phyloP scores from a whole-genome alignment of 1,140 invertebrate species.

The Drosophila kikkawai region DNA sequence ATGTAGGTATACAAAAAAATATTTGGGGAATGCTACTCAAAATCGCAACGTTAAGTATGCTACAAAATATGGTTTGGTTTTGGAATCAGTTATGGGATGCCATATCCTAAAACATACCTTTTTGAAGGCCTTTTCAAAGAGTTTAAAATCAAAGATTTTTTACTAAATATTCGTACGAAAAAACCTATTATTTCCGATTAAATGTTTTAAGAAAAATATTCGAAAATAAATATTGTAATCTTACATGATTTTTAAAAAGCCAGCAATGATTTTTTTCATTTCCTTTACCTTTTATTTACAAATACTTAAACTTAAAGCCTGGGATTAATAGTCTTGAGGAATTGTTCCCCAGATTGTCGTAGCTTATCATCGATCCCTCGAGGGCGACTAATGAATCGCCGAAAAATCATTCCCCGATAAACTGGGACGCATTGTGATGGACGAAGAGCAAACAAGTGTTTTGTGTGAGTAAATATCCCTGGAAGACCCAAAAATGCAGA shows the following conservation, averaged over 20 bases:
- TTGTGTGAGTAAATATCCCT: conserved; percentile 24
- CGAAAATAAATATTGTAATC: too few species aligned
- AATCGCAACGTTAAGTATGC: neutral
- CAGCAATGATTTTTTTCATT: too few species aligned
- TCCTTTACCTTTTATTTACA: too few species aligned
- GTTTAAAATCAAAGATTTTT: too few species aligned
- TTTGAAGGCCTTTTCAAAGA: too few species aligned
- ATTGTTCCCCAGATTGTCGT: neutral
- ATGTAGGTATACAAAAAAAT: neutral
- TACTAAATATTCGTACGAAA: too few species aligned
- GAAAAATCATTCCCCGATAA: conserved; percentile 13
- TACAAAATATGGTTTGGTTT: neutral
- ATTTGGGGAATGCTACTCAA: neutral
- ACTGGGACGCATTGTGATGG: conserved; percentile 13
- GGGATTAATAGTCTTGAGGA: neutral
- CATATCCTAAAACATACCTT: too few species aligned
- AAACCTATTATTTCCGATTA: too few species aligned
- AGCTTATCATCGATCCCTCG: conserved; percentile 1
- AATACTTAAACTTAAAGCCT: neutral
- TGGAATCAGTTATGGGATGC: neutral
- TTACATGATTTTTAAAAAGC: too few species aligned
- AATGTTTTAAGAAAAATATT: too few species aligned
- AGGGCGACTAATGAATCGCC: conserved; percentile 15
- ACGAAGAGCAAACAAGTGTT: conserved; percentile 33
- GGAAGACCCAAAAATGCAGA: conserved; percentile 39